A percentile compares a stretch with the other conserved stretches of the same genome.
phyloP scores from a whole-genome alignment of 2,888 invertebrate genomes.

The Lasioglossum calceatum region DNA sequence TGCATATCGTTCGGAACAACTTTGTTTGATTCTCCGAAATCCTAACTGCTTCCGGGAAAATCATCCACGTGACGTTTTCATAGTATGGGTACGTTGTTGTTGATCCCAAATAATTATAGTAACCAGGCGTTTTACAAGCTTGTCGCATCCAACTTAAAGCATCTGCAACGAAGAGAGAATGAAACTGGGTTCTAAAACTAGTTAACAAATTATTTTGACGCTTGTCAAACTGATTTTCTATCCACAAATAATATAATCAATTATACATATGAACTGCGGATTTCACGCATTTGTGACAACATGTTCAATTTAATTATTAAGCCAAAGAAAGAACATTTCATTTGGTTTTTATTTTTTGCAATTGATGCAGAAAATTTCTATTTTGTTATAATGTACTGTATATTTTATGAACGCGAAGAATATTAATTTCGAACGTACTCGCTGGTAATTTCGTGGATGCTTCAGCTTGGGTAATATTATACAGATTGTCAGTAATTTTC shows the following conservation, averaged over 20 bases:
- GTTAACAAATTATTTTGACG: background rate
- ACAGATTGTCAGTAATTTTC: slow-evolving; percentile 62
- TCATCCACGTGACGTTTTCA: slow-evolving; percentile 77
- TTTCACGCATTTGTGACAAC: too few relatives aligned
- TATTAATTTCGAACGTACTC: slow-evolving; percentile 36
- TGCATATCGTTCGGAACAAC: slow-evolving; percentile 53
- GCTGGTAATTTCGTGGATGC: slow-evolving; percentile 46
- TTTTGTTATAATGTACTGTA: background rate
- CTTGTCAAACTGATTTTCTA: background rate
- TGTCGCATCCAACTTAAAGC: slow-evolving; percentile 71
- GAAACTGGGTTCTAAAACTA: background rate
- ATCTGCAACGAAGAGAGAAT: slow-evolving; percentile 47
- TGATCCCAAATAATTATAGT: slow-evolving; percentile 76
- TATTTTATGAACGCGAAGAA: background rate
- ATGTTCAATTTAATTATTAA: background rate
- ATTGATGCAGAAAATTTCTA: background rate
- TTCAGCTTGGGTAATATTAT: slow-evolving; percentile 53
- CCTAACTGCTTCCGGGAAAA: slow-evolving; percentile 73
- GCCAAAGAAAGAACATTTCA: background rate
- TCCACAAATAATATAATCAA: background rate
- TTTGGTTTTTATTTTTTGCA: background rate
- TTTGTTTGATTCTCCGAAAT: slow-evolving; percentile 74
- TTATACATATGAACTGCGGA: background rate
- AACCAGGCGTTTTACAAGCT: slow-evolving; percentile 67
- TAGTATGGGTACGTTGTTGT: slow-evolving; percentile 72